Percentiles rank a stretch among this genome's conserved stretches.
Evolutionary conservation across 1,140 invertebrate species (phyloP).

Genomic region (Phortica variegata): DNA sequence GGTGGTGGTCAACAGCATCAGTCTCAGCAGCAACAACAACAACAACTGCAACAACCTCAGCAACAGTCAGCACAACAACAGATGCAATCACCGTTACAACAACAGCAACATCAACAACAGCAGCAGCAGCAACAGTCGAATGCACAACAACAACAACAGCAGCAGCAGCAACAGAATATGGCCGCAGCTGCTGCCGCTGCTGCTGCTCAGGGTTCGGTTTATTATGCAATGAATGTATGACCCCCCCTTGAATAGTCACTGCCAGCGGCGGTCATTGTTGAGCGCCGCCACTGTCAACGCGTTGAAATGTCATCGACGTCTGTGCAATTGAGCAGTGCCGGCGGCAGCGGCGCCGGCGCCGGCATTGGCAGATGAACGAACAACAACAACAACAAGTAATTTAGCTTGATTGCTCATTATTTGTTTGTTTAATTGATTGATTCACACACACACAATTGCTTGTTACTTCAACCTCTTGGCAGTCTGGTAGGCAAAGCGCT

Average conservation of each 20-base stretch:
- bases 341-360: constrained; percentile 15
- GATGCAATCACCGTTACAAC: constrained; percentile 21
- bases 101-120: constrained; percentile 24
- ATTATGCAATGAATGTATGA: constrained; percentile 61
- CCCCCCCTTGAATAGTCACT: constrained; percentile 53
- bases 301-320: constrained; percentile 54
- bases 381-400: not conserved
- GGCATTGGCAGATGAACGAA: constrained; percentile 30
- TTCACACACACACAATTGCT: too few species aligned
- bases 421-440: not conserved
- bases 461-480: too few species aligned
- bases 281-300: constrained; percentile 56
- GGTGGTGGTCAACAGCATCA: constrained; percentile 5
- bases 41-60: constrained; percentile 25
- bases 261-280: constrained; percentile 54
- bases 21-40: constrained; percentile 18
- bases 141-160: constrained; percentile 23
- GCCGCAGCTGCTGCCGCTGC: constrained; percentile 18
- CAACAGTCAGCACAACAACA: constrained; percentile 41
- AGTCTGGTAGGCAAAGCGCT: too few species aligned
- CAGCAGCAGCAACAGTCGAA: constrained; percentile 25
- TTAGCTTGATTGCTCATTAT: too few species aligned
- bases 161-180: constrained; percentile 16
- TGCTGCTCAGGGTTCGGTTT: constrained; percentile 50
- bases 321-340: constrained; percentile 41